Base-by-base conservation (phyloP, 2,113 vertebrate species). In the Ceratotherium simum region DNA sequence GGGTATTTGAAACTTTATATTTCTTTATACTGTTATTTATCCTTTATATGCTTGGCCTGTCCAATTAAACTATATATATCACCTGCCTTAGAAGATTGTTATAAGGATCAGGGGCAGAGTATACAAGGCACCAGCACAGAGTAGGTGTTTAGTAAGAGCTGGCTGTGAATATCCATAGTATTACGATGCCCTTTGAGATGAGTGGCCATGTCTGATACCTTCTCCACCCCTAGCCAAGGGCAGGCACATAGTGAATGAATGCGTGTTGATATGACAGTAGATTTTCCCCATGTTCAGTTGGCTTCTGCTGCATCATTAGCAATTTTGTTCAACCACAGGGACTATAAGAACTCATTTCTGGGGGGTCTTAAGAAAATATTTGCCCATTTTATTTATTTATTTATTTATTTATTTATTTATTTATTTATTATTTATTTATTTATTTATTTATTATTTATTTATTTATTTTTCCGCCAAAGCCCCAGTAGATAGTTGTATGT, bases 261-360 rank as follows among this genome's bases (percentile, higher is more conserved):
- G 36, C 1, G 0, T 60, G 33, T 14, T 31, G 6, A 33, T 29
- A 31, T 5, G 27, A 51, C 1, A 17, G 25, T 9, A 58, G 29
- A n/a, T 46, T 42, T 20, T 80, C 14, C 33, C 5, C 5, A 20
- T 20, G 21, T 46, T n/a, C 31, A 3, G 0, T 2, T 13, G 56
- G 2, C 36, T 82, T 31, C 70, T 80, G 81, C 70, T 29, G 33
- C 78, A 14, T 36, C 27, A 42, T 73, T 6, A 76, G 39, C 56
- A 87, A 39, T 54, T 89, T 33, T 67, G 14, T 69, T 90, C 36
- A 75, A 79, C 2, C 82, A 23, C 36, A 78, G 16, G 23, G 46
- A 39, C 6, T 6, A 0, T 18, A 33, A 85, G 36, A 13, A 31
- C 10, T 92, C 56, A 95, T 60, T 76, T 58, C 87, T 92, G 46